Percentiles rank a stretch among this genome's conserved stretches.
phyloP scores from a whole-genome alignment of 2,113 vertebrate species.

The Hyperopisus bebe region DNA sequence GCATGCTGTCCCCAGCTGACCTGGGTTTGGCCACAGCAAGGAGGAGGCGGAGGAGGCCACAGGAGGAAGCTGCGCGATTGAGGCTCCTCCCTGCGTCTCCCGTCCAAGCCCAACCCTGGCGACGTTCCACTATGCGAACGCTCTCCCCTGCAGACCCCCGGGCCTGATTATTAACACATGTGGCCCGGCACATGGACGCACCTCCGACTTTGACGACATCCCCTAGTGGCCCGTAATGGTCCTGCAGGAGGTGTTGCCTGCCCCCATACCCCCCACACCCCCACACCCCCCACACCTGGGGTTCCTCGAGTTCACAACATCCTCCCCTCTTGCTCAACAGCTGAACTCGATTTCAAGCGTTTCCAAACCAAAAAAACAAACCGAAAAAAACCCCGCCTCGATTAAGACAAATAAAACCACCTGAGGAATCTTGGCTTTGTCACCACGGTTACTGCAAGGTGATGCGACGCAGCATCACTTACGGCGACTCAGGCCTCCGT shows the following conservation, averaged over 20 bases:
- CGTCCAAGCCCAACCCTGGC: background rate
- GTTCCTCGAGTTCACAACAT: background rate
- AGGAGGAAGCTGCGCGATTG: background rate
- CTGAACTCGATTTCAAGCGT: background rate
- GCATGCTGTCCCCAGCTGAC: background rate
- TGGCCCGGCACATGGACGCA: background rate
- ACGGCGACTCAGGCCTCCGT: background rate
- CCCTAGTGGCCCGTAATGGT: background rate
- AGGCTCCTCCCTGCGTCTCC: background rate
- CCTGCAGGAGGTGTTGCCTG: background rate
- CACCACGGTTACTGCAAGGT: no score
- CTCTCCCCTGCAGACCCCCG: background rate
- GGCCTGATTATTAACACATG: conserved; percentile 9
- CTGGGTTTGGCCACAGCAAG: background rate
- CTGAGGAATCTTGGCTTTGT: background rate
- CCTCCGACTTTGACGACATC: background rate
- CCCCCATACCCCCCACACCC: no score
- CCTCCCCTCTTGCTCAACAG: background rate
- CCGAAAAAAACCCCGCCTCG: background rate
- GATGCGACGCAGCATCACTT: background rate
- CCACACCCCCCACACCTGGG: background rate
- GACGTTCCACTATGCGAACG: background rate
- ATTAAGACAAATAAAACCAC: background rate
- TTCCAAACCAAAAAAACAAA: no score
- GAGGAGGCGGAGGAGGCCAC: background rate